Conservation (phyloP, 2,797 vertebrate genomes). For the Gymnodraco acuticeps region DNA sequence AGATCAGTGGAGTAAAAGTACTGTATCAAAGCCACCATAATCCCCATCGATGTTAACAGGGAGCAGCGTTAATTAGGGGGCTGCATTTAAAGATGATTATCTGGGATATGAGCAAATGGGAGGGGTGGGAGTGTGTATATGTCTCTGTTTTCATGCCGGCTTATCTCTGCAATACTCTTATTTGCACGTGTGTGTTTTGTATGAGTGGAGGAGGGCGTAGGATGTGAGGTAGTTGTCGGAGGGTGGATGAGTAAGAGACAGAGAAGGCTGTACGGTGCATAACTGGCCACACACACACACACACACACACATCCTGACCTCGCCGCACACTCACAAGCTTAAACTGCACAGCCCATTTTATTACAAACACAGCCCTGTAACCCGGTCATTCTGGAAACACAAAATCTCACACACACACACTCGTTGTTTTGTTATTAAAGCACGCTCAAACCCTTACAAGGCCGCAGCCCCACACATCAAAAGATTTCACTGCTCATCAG, state of each 20-base stretch:
- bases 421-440: slow-evolving; percentile 45
- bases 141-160: slow-evolving; percentile 33
- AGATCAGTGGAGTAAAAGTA: slow-evolving; percentile 40
- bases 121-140: neutral
- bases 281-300: slow-evolving; percentile 12
- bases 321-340: slow-evolving; percentile 54
- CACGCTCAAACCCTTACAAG: slow-evolving; percentile 23
- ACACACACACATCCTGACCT: slow-evolving; percentile 61
- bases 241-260: slow-evolving; percentile 28
- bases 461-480: slow-evolving; percentile 40
- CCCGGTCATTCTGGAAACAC: slow-evolving; percentile 16
- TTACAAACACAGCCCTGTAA: slow-evolving; percentile 46
- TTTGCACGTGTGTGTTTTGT: slow-evolving; percentile 11
- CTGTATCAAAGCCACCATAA: slow-evolving; percentile 38
- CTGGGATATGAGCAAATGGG: slow-evolving; percentile 21
- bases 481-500: slow-evolving; percentile 42
- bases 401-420: slow-evolving; percentile 15
- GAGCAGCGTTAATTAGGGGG: slow-evolving; percentile 49
- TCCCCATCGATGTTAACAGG: slow-evolving; percentile 49
- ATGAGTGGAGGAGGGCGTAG: neutral
- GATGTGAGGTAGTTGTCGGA: slow-evolving; percentile 3
- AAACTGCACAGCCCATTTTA: slow-evolving; percentile 55
- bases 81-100: slow-evolving; percentile 50
- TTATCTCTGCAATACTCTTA: slow-evolving; percentile 15
- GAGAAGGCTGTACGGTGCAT: slow-evolving; percentile 20